These are phyloP conservation scores for Syrmaticus mikado DNA, from an alignment of 2,113 vertebrate genomes.

Conservation along the genomic window DNA sequence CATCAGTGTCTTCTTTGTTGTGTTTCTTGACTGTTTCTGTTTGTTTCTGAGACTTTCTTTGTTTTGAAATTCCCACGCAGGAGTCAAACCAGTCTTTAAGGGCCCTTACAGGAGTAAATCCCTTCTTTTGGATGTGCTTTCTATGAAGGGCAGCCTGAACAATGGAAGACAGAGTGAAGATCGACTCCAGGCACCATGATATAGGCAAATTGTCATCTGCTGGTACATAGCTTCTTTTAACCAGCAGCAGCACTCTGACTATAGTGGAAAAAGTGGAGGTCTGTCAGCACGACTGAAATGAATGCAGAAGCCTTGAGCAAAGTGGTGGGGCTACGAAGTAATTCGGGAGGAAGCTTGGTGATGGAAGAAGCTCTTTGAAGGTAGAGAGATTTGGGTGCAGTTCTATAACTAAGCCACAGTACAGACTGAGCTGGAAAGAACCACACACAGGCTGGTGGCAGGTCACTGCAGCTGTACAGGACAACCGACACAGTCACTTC, in stretches of 20 bases:
- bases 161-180: neutral
- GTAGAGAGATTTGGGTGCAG: neutral
- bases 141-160: neutral
- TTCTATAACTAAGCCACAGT: neutral
- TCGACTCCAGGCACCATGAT: neutral
- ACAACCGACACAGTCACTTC: neutral
- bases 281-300: neutral
- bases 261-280: too few relatives aligned
- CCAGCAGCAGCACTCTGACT: neutral
- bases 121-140: neutral
- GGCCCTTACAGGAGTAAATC: neutral
- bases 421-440: neutral
- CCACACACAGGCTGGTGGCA: fast-evolving
- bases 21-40: neutral
- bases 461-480: neutral
- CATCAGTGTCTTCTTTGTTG: neutral
- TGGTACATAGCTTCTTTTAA: neutral
- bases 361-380: neutral
- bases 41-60: too few relatives aligned
- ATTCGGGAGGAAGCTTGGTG: neutral
- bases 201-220: neutral
- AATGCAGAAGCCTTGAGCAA: fast-evolving
- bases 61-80: neutral
- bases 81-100: neutral
- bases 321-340: neutral